These are phyloP conservation scores for Fabriciana adippe DNA, from an alignment of 2,888 invertebrate genomes.

Conservation along the genomic window DNA sequence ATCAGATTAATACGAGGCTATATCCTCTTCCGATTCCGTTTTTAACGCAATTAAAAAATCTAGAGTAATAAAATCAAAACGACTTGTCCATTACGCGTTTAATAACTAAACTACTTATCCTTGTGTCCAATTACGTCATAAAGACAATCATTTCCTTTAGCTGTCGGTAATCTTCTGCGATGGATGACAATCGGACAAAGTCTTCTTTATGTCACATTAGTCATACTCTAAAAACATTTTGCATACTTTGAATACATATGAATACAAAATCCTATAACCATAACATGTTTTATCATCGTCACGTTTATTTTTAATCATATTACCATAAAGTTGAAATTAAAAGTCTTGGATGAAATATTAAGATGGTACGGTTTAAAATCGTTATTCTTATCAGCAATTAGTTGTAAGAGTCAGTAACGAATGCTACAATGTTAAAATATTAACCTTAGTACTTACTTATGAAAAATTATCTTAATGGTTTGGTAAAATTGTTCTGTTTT, in stretches of 20 bases:
- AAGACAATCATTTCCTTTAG: constrained; percentile 19
- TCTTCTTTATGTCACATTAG: constrained; percentile 24
- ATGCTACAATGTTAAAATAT: background rate
- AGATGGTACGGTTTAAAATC: background rate
- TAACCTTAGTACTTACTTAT: no score
- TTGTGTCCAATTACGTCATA: constrained; percentile 13
- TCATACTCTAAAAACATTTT: constrained; percentile 11
- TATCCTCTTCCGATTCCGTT: constrained; percentile 4
- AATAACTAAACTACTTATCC: constrained; percentile 5
- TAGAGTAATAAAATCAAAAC: background rate
- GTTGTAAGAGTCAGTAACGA: background rate
- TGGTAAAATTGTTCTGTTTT: no score
- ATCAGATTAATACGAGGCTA: constrained; percentile 1
- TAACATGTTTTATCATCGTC: background rate
- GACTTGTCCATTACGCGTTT: background rate
- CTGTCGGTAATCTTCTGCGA: constrained; percentile 17
- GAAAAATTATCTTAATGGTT: no score
- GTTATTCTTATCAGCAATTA: background rate
- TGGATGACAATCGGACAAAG: constrained; percentile 14
- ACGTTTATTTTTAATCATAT: constrained; percentile 9
- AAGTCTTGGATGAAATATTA: background rate
- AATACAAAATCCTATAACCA: background rate
- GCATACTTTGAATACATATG: background rate
- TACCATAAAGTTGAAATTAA: background rate
- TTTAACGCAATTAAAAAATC: constrained; percentile 6